phyloP scores from a whole-genome alignment of 2,888 invertebrate genomes.

The Cactoblastis cactorum region DNA sequence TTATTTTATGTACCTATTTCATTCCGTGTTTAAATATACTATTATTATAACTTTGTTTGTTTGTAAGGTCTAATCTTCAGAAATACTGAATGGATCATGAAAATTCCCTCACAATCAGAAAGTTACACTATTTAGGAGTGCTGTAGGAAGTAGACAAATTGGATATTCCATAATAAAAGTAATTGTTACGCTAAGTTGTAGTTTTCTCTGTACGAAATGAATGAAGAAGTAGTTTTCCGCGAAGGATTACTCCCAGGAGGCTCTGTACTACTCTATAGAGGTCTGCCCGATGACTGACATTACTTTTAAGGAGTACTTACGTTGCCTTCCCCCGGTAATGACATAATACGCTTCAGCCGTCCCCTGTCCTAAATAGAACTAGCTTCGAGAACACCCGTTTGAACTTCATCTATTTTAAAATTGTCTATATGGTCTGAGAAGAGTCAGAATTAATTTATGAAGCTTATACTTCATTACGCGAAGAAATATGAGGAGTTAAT shows the following conservation, averaged over 20 bases:
- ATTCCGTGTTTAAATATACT: too few relatives aligned
- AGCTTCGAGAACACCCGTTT: not conserved
- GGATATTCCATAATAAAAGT: too few relatives aligned
- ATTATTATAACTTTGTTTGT: too few relatives aligned
- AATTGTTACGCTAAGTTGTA: not conserved
- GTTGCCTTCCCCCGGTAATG: slow-evolving; percentile 38
- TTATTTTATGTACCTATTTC: too few relatives aligned
- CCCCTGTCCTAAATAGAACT: slow-evolving; percentile 22
- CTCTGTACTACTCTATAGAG: slow-evolving; percentile 20
- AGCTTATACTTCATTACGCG: too few relatives aligned
- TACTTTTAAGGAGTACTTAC: slow-evolving; percentile 31
- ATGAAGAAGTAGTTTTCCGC: slow-evolving; percentile 9
- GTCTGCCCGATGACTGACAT: slow-evolving; percentile 29
- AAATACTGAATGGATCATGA: too few relatives aligned
- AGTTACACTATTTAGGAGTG: too few relatives aligned
- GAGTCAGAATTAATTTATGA: not conserved
- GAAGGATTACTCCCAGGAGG: slow-evolving; percentile 18
- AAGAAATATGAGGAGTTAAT: too few relatives aligned
- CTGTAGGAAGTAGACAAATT: too few relatives aligned
- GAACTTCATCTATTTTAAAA: not conserved
- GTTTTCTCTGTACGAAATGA: not conserved
- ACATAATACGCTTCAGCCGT: slow-evolving; percentile 45
- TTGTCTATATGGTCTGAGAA: not conserved
- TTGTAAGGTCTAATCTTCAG: too few relatives aligned
- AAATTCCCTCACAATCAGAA: too few relatives aligned